Conservation (phyloP, 1,140 invertebrate genomes). For the Musca domestica region DNA sequence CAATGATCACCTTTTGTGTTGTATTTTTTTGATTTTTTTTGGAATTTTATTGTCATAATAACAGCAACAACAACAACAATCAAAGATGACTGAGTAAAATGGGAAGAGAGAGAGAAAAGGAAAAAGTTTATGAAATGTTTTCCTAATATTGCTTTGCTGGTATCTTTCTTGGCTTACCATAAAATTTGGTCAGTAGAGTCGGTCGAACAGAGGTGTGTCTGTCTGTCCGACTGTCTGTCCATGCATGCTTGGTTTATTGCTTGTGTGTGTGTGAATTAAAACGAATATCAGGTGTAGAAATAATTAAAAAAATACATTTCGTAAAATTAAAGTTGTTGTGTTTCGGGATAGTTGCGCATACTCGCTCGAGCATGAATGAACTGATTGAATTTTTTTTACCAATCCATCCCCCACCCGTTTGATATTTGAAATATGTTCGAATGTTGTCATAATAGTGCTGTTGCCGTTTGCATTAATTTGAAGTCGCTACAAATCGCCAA, state of each 20-base stretch:
- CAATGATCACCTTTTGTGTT: not conserved
- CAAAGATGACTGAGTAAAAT: not conserved
- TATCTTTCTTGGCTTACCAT: not conserved
- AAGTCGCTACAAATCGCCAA: too few relatives aligned
- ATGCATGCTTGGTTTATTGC: too few relatives aligned
- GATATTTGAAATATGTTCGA: too few relatives aligned
- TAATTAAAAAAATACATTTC: constrained; percentile 8
- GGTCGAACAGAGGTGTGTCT: too few relatives aligned
- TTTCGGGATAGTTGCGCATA: too few relatives aligned
- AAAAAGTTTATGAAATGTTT: not conserved
- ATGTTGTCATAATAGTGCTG: too few relatives aligned
- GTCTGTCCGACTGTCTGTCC: too few relatives aligned
- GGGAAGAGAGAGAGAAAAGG: too few relatives aligned
- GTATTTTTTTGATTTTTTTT: not conserved
- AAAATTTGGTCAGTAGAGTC: constrained; percentile 1
- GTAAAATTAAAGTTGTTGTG: constrained; percentile 1
- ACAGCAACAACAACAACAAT: not conserved
- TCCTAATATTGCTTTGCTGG: not conserved
- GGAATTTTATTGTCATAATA: not conserved
- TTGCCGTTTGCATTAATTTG: too few relatives aligned
- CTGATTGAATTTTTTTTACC: too few relatives aligned
- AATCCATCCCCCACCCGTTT: too few relatives aligned
- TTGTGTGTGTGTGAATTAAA: not conserved
- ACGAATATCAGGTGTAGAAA: constrained; percentile 7
- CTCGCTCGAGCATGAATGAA: too few relatives aligned